A percentile compares a stretch with the other conserved stretches of the same genome.
phyloP scores from a whole-genome alignment of 2,113 vertebrate species.

The Platichthys flesus region DNA sequence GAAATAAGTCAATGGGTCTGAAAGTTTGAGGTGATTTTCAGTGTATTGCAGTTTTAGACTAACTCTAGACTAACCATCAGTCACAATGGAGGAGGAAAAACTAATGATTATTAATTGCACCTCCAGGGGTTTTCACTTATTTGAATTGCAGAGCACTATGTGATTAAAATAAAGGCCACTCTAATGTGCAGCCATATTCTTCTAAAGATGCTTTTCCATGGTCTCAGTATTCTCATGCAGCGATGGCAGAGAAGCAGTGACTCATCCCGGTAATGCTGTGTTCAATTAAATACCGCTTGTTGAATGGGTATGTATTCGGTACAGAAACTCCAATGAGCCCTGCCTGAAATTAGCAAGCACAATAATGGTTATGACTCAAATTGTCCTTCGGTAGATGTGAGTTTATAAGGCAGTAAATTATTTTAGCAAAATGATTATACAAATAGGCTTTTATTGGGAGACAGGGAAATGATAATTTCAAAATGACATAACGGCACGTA shows the following conservation, averaged over 20 bases:
- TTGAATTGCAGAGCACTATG: neutral
- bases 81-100: slow-evolving; percentile 15
- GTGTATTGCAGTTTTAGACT: neutral
- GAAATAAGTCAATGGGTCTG: neutral
- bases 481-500: slow-evolving; percentile 20
- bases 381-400: slow-evolving; percentile 4
- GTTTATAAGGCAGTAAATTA: slow-evolving; percentile 38
- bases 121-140: slow-evolving; percentile 12
- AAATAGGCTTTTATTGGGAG: slow-evolving; percentile 36
- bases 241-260: slow-evolving; percentile 5
- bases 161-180: slow-evolving; percentile 20
- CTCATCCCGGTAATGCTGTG: slow-evolving; percentile 34
- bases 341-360: slow-evolving; percentile 38
- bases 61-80: slow-evolving; percentile 9
- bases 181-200: neutral
- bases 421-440: slow-evolving; percentile 27
- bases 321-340: neutral
- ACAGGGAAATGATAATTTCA: slow-evolving; percentile 18
- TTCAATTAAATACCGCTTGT: slow-evolving; percentile 19
- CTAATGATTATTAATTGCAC: slow-evolving; percentile 25
- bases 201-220: slow-evolving; percentile 1
- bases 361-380: slow-evolving; percentile 41
- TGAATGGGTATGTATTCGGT: slow-evolving; percentile 24
- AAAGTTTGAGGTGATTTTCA: neutral
- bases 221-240: no score